Evolutionary conservation across 1,140 invertebrate species (phyloP).

Genomic region (Sarcophaga bullata): DNA sequence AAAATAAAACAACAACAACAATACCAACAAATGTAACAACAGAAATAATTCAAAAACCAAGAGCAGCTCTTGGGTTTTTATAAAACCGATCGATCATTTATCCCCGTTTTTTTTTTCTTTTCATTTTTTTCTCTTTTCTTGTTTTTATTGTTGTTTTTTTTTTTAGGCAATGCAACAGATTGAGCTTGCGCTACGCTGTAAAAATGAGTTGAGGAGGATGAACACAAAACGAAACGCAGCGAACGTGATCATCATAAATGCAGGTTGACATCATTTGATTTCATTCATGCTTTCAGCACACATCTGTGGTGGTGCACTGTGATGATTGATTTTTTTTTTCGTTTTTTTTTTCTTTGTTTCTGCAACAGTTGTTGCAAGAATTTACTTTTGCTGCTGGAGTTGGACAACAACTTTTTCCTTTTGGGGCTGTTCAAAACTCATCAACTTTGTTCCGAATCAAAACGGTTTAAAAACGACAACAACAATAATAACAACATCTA

Average conservation of each 20-base stretch:
- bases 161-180: background rate
- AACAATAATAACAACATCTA: too few relatives aligned
- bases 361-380: too few relatives aligned
- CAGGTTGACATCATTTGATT: constrained; percentile 35
- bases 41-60: constrained; percentile 1
- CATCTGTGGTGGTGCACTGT: constrained; percentile 24
- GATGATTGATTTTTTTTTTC: constrained; percentile 32
- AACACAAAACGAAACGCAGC: background rate
- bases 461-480: background rate
- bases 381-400: background rate
- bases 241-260: constrained; percentile 38
- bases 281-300: constrained; percentile 34
- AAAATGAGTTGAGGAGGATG: background rate
- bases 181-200: background rate
- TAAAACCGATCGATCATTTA: constrained; percentile 36
- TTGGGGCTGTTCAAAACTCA: background rate
- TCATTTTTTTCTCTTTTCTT: background rate
- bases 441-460: background rate
- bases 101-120: constrained; percentile 1
- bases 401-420: background rate
- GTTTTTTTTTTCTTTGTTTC: background rate
- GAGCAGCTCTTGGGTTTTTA: background rate
- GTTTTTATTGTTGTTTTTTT: background rate
- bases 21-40: background rate
- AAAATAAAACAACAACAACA: too few relatives aligned